Conservation (phyloP, 2,113 vertebrate genomes). For the Phalacrocorax aristotelis region DNA sequence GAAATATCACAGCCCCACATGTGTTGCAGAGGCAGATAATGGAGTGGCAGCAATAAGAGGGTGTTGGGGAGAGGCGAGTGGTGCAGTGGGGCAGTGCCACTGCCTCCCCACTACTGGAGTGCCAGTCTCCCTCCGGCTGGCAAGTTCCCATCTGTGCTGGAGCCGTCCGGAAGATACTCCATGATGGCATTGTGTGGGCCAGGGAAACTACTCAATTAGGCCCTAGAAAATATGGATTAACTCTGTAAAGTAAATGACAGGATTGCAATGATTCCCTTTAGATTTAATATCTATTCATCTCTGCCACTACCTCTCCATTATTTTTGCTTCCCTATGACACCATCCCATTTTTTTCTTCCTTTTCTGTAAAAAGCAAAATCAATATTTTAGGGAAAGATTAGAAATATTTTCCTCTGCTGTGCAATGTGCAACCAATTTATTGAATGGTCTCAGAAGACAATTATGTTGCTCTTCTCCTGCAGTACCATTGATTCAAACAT, state of each 20-base stretch:
- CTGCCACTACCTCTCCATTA: neutral
- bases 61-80: accelerated
- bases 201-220: neutral
- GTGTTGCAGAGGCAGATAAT: neutral
- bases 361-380: neutral
- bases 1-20: neutral
- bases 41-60: neutral
- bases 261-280: neutral
- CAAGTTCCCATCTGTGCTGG: neutral
- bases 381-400: neutral
- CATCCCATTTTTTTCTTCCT: neutral
- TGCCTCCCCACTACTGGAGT: neutral
- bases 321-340: neutral
- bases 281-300: neutral
- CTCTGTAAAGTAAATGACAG: neutral
- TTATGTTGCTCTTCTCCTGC: neutral
- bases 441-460: conserved; percentile 12
- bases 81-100: neutral
- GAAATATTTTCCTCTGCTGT: neutral
- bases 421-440: conserved; percentile 7
- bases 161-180: neutral
- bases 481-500: neutral
- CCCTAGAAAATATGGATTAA: neutral
- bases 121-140: neutral
- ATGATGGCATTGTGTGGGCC: neutral